Evolutionary conservation across 2,888 invertebrate genomes (phyloP), one percentile per base, ranked within the genome.

Genomic region (Dorcus parallelipipedus): DNA sequence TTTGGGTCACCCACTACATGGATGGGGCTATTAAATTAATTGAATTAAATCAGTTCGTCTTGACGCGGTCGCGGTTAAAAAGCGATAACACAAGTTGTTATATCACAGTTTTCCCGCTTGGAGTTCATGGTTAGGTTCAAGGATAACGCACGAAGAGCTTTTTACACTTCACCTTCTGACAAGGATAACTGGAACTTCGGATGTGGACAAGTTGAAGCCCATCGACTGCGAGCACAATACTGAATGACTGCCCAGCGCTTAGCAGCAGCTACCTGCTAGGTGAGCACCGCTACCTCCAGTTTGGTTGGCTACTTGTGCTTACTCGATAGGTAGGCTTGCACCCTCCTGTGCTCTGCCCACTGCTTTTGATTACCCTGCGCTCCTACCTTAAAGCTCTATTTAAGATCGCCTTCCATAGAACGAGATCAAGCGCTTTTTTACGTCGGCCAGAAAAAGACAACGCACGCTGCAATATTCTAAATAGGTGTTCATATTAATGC

Each of bases 251-350:
- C 74, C 68, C 72, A 70, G 66, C 66, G 67, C 66, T 66, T 65
- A 67, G 68, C 64, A 67, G 72, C 71, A 45, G 59, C 59, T 75
- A 75, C 75, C 75, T 75, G 75, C 69, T 74, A 75, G 76, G 76
- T 76, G 72, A 74, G 69, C 72, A 69, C 68, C 70, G 76, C 77
- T 75, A 75, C 76, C 75, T 74, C 73, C 70, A 70, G 70, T 67
- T 70, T 73, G 78, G 78, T 78, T 78, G 79, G 79, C 76, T 76
- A 74, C 75, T 73, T 73, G 71, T 73, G 74, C 71, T 73, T 71
- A 73, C 71, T 66, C 71, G 74, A 76, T 74, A 75, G 78, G 77
- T 73, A 77, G 77, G 76, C 78, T 76, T 77, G 67, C 67, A 71
- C 72, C 72, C 72, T 71, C 71, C 73, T 68, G 73, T 69, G 75